Conservation (phyloP, 2,888 invertebrate genomes). For the Pasiphila rectangulata region DNA sequence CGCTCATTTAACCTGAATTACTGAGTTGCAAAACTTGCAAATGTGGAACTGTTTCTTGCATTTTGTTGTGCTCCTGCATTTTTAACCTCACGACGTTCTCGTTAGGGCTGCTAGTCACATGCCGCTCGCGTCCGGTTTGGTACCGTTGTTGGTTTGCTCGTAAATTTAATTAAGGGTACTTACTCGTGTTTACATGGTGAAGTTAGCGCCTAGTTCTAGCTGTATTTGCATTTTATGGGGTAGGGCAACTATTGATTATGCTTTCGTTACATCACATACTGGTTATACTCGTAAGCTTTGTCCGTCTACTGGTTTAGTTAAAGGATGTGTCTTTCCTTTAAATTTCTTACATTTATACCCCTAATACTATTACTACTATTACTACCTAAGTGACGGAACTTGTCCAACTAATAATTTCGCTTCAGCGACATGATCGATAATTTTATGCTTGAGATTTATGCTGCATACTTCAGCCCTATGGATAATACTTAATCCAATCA, state of each 20-base stretch:
- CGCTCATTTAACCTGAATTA: slow-evolving; percentile 28
- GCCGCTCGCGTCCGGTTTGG: slow-evolving; percentile 41
- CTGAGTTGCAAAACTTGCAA: slow-evolving; percentile 32
- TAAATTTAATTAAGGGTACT: slow-evolving; percentile 8
- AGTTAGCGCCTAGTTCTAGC: neutral
- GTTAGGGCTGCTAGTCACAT: slow-evolving; percentile 41
- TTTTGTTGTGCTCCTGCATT: slow-evolving; percentile 23
- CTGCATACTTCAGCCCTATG: slow-evolving; percentile 7
- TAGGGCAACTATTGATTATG: neutral
- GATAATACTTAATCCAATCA: slow-evolving; percentile 16
- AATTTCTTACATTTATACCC: too few relatives aligned
- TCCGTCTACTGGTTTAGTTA: too few relatives aligned
- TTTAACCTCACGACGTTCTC: slow-evolving; percentile 30
- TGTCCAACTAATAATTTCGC: neutral
- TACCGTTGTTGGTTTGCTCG: slow-evolving; percentile 38
- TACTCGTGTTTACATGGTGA: slow-evolving; percentile 6
- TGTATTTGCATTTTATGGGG: neutral
- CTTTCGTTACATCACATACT: too few relatives aligned
- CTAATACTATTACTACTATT: neutral
- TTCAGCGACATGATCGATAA: slow-evolving; percentile 4
- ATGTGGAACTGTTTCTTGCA: slow-evolving; percentile 24
- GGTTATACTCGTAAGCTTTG: neutral
- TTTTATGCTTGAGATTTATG: slow-evolving; percentile 9
- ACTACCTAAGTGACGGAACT: neutral
- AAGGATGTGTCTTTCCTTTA: too few relatives aligned